Conservation (phyloP, 1,140 invertebrate genomes). For the Spodoptera litura region DNA sequence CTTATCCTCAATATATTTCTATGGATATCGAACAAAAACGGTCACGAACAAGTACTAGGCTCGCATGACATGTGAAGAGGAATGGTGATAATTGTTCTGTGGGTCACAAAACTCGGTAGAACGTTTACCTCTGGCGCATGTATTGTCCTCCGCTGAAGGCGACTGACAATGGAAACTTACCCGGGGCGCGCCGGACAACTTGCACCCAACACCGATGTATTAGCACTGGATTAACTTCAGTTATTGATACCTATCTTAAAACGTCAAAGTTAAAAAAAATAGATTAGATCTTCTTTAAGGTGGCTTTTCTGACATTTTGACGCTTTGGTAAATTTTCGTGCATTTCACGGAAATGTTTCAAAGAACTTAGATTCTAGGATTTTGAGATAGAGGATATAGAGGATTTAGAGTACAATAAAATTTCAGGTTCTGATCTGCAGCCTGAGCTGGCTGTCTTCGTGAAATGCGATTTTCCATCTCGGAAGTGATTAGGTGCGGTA, state of each 20-base stretch:
- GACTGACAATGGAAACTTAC: constrained; percentile 50
- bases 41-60: too few relatives aligned
- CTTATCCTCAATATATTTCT: too few relatives aligned
- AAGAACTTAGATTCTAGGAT: too few relatives aligned
- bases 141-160: constrained; percentile 20
- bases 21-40: background rate
- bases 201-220: constrained; percentile 13
- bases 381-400: too few relatives aligned
- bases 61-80: background rate
- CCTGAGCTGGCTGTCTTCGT: background rate
- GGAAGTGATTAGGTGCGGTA: constrained; percentile 14
- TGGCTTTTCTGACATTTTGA: too few relatives aligned
- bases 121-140: constrained; percentile 11
- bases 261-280: too few relatives aligned
- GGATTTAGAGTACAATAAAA: too few relatives aligned
- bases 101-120: constrained; percentile 4
- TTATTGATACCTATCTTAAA: too few relatives aligned
- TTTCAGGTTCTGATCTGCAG: too few relatives aligned
- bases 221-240: background rate
- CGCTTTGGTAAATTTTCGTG: too few relatives aligned
- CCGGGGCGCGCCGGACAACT: constrained; percentile 14
- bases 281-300: too few relatives aligned
- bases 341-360: too few relatives aligned
- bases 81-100: background rate
- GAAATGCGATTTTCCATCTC: constrained; percentile 17